Conservation (phyloP, 2,888 invertebrate species). For the Drosophila diplacantha region DNA sequence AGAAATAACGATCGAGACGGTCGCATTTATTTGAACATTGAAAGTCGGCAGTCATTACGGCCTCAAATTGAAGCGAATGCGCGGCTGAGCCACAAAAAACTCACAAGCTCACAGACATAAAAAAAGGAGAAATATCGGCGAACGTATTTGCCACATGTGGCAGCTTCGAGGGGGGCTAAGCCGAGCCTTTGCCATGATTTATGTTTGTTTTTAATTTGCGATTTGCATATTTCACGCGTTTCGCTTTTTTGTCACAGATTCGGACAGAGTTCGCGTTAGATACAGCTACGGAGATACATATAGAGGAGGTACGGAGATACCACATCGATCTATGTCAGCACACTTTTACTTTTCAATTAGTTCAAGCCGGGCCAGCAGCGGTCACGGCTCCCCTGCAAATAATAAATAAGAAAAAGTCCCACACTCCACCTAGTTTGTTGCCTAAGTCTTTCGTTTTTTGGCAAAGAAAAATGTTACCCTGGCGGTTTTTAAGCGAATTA, state of each 20-base stretch:
- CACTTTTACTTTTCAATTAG: conserved; percentile 57
- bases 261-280: conserved; percentile 30
- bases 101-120: not conserved
- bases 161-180: conserved; percentile 38
- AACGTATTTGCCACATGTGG: conserved; percentile 63
- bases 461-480: not conserved
- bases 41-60: conserved; percentile 68
- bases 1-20: conserved; percentile 46
- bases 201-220: conserved; percentile 64
- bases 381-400: conserved; percentile 31
- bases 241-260: conserved; percentile 49
- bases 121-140: conserved; percentile 1
- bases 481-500: not conserved
- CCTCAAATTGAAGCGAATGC: conserved; percentile 63
- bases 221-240: conserved; percentile 70
- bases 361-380: conserved; percentile 39
- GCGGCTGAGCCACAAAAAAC: conserved; percentile 44
- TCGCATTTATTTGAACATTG: conserved; percentile 69
- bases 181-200: conserved; percentile 51
- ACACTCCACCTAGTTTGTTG: conserved; percentile 49
- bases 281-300: conserved; percentile 18
- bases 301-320: conserved; percentile 21
- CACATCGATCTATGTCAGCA: conserved; percentile 51
- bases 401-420: conserved; percentile 2
- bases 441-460: conserved; percentile 55